Evolutionary conservation across 92 coral and sea anemone species (phyloP), one percentile per base, ranked within the genome.

Genomic region (Parazoanthus atlanticus): DNA sequence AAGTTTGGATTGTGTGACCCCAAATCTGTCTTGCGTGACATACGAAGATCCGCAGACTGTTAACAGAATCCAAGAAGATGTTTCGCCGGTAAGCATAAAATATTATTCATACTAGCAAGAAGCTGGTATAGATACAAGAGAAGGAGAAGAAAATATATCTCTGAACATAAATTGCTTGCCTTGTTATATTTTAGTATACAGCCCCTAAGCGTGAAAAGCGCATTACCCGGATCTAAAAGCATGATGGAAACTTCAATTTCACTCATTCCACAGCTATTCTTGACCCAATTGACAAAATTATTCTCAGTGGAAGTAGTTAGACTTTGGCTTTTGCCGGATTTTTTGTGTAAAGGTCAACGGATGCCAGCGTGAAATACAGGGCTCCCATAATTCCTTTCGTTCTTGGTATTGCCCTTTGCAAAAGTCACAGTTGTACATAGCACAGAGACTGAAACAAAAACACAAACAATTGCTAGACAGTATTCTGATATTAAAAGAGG

Each of bases 1-100:
- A 16, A 82, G 86, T 43, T 38, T 82, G 72, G 65, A 65, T 67
- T 82, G 76, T 28, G 86, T 82, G 76, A 82, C 86, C 8, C 86
- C 86, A 66, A 82, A 31, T 70, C 76, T 82, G 38, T 40, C 86
- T 15, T 65, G 58, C 38, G 56, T 67, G 76, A 82, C 58, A 23
- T 65, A 2, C 21, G 76, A 40, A 16, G 86, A 82, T 15, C 56
- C 8, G 33, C 61, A 66, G 19, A 17, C 76, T 13, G 26, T 0
- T 16, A 67, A 64, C 58, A 46, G n/a, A 40, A 82, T 9, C 29
- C 74, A 38, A 8, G 64, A 67, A 38, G 12, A 3, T 6, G 56
- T 36, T 31, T 34, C 75, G 30, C 52, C 52, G 86, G 86, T 82
- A 66, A 43, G 76, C 33, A 77, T 8, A 21, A 36, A 19, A 70